Base-by-base conservation (phyloP, 2,888 invertebrate species). In the Oscheius onirici region DNA sequence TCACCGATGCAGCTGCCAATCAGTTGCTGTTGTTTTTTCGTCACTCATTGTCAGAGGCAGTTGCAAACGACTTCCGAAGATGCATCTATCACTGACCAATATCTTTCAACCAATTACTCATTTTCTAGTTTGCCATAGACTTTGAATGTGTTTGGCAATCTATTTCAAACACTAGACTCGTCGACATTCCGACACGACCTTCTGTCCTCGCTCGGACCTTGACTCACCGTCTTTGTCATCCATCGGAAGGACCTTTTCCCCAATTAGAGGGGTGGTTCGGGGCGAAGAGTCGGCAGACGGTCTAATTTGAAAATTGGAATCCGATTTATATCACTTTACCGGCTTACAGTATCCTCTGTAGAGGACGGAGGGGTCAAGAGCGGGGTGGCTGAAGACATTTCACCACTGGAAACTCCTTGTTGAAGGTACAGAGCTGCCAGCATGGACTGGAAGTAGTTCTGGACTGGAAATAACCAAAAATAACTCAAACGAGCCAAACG, bases 161-260 rank as follows among this genome's bases (percentile, higher is more conserved):
- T 5, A 13, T 46, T 61, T 61, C 24, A 20, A 11, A n/a, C 44
- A 1, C 22, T 8, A 34, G 34, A 34, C 34, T 34, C 34, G 3
- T 34, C 34, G 34, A 34, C 34, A 34, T 34, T 34, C 34, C 8
- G 34, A 3, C 34, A 34, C 34, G 34, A 34, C 34, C 34, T 34
- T 34, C 34, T 34, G 34, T 8, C 34, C 34, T 34, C 34, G 34
- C 34, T 20, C 55, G 22, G 26, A n/a, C 44, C 60, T 13, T 26
- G 13, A 46, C 75, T 65, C 51, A 76, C 83, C 86, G 60, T 86
- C 86, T 65, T 86, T 86, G 54, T 86, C 86, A 65, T 86, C 84
- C 44, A 80, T 83, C 1, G 86, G 86, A 28, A 86, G 81, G 22
- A 86, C 79, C 63, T 79, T 79, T 46, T 79, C 80, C 8, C 69